A percentile compares a stretch with the other conserved stretches of the same genome.
These are phyloP conservation scores for Calyptomena viridis DNA, from an alignment of 2,113 vertebrate species.

Conservation along the genomic window DNA sequence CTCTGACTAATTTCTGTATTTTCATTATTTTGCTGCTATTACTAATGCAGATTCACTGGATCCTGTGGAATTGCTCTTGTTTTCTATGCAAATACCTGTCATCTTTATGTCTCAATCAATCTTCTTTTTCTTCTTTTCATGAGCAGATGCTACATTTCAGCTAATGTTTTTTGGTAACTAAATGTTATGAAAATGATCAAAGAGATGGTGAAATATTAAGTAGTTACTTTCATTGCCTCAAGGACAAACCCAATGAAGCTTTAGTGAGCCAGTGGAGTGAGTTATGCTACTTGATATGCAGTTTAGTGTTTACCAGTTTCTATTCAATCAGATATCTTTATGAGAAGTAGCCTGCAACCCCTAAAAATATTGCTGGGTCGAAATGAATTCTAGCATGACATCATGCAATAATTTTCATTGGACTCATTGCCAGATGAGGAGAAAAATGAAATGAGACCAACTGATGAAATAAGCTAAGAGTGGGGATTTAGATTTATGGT, in stretches of 20 bases:
- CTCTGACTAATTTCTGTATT: not conserved
- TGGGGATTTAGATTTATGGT: conserved; percentile 10
- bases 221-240: conserved; percentile 28
- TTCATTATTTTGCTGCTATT: not conserved
- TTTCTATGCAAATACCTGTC: not conserved
- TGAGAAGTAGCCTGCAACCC: conserved; percentile 41
- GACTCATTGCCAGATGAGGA: not conserved
- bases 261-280: conserved; percentile 7
- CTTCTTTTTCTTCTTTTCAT: not conserved
- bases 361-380: not conserved
- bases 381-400: conserved; percentile 31
- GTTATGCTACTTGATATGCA: conserved; percentile 19
- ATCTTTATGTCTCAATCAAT: not conserved
- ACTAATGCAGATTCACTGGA: not conserved
- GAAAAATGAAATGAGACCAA: conserved; percentile 45
- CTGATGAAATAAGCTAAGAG: conserved; percentile 31
- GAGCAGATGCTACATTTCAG: not conserved
- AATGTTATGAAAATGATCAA: conserved; percentile 42
- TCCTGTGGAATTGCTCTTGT: not conserved
- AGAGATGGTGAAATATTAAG: conserved; percentile 63
- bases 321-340: not conserved
- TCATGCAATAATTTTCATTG: conserved; percentile 36
- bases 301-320: conserved; percentile 45
- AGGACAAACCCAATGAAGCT: conserved; percentile 17
- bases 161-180: not conserved